Evolutionary conservation across 2,888 invertebrate genomes (phyloP).

Genomic region (Epinotia nisella): DNA sequence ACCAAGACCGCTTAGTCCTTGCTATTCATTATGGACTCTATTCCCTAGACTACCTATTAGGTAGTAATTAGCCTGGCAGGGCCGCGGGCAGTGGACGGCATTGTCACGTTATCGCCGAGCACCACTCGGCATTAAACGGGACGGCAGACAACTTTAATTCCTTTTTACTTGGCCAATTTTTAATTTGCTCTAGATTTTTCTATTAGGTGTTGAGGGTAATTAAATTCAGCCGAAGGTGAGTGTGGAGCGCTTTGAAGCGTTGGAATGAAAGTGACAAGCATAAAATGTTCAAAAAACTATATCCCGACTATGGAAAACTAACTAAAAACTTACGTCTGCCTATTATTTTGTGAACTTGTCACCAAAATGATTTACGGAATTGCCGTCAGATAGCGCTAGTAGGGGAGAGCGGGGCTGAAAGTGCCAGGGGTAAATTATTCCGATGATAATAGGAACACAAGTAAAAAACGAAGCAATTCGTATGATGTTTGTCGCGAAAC

Average conservation of each 20-base stretch:
- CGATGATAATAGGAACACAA: no score
- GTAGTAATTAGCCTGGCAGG: conserved; percentile 68
- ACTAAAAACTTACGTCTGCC: no score
- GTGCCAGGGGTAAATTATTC: no score
- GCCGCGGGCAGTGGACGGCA: conserved; percentile 66
- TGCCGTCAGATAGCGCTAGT: no score
- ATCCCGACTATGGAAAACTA: no score
- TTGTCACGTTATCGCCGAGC: conserved; percentile 77
- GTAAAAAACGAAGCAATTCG: no score
- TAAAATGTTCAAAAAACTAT: no score
- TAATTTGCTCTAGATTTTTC: conserved; percentile 68
- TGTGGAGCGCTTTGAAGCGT: not conserved
- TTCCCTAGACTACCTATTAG: conserved; percentile 52
- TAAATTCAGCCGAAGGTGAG: conserved; percentile 19
- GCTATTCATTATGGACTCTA: conserved; percentile 62
- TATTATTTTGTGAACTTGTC: no score
- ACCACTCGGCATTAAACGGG: conserved; percentile 62
- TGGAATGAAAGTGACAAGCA: no score
- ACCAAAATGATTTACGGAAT: no score
- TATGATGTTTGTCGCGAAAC: no score
- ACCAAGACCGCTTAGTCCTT: conserved; percentile 9
- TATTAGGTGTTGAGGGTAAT: conserved; percentile 17
- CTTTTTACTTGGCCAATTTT: conserved; percentile 74
- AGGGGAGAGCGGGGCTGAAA: no score
- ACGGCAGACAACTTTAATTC: conserved; percentile 76